Conservation (phyloP, 2,888 invertebrate genomes). For the Hedychridium roseum region DNA sequence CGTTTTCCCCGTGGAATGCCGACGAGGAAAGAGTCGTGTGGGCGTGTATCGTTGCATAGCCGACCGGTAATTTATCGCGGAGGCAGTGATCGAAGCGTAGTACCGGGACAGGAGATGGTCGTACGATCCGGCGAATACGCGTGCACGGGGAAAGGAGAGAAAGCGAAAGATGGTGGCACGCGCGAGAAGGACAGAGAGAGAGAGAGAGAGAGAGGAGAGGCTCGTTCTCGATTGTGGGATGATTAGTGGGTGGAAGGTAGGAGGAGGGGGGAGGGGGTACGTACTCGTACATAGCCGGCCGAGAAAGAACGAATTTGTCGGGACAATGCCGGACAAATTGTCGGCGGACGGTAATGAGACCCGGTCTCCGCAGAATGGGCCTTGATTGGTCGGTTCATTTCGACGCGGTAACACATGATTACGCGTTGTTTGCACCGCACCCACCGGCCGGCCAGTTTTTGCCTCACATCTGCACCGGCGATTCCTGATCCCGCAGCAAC, state of each 20-base stretch:
- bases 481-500: too few relatives aligned
- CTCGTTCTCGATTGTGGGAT: slow-evolving; percentile 1
- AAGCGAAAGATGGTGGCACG: not conserved
- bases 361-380: slow-evolving; percentile 24
- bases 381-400: slow-evolving; percentile 32
- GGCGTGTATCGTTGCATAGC: not conserved
- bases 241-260: slow-evolving; percentile 8
- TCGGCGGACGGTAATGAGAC: slow-evolving; percentile 20
- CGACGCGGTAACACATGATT: slow-evolving; percentile 19
- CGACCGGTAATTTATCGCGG: slow-evolving; percentile 2
- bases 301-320: slow-evolving; percentile 19
- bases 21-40: not conserved
- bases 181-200: not conserved
- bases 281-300: slow-evolving; percentile 1
- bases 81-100: too few relatives aligned
- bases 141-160: not conserved
- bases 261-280: too few relatives aligned
- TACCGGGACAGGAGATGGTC: too few relatives aligned
- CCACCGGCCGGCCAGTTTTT: too few relatives aligned
- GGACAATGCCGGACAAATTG: slow-evolving; percentile 31
- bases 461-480: too few relatives aligned
- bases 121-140: not conserved
- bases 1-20: not conserved
- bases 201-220: not conserved
- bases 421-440: slow-evolving; percentile 15